Conservation (phyloP, 2,888 invertebrate species). For the Parelbella ahira region DNA sequence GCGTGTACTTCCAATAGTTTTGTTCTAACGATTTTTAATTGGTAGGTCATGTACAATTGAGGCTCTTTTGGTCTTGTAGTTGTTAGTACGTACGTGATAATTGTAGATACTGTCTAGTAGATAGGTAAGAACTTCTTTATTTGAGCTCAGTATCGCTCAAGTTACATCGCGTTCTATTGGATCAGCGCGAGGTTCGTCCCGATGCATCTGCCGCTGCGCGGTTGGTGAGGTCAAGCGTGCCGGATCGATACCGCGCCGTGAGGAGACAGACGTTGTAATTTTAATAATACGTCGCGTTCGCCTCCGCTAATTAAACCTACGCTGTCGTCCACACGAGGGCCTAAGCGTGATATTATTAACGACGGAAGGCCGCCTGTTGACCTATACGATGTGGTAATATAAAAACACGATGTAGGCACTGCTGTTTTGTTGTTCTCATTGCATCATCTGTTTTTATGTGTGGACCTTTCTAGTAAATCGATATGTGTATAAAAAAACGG, state of each 20-base stretch:
- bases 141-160: neutral
- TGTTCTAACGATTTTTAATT: no score
- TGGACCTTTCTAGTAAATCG: no score
- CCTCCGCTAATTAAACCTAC: constrained; percentile 9
- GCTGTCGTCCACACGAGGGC: constrained; percentile 8
- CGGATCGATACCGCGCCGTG: constrained; percentile 21
- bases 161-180: neutral
- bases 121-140: no score
- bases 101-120: no score
- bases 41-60: no score
- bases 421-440: no score
- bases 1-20: no score
- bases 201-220: constrained; percentile 10
- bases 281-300: constrained; percentile 18
- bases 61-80: no score
- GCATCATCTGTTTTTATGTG: no score
- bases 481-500: no score
- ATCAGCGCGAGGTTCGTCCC: constrained; percentile 10
- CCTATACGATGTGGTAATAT: constrained; percentile 3
- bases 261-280: constrained; percentile 15
- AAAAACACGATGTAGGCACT: no score
- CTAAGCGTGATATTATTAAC: constrained; percentile 18
- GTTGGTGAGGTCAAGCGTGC: constrained; percentile 20
- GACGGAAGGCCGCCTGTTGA: constrained; percentile 17
- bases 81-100: no score